phyloP scores from a whole-genome alignment of 1,140 invertebrate species.

The Phymorhynchus buccinoides region DNA sequence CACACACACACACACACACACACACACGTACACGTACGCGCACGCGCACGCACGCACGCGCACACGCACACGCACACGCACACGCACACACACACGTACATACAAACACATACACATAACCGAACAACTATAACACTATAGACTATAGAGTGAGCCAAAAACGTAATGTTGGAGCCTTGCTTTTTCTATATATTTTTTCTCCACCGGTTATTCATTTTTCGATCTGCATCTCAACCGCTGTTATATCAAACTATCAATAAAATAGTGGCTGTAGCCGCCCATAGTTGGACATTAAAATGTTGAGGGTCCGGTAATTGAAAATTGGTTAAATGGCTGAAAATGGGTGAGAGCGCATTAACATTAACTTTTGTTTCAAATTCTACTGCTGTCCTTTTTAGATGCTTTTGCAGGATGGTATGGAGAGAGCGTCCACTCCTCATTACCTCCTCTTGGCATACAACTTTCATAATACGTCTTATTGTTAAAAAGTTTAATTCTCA shows the following conservation, averaged over 20 bases:
- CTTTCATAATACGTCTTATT: too few species aligned
- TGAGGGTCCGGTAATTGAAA: too few species aligned
- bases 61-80: not conserved
- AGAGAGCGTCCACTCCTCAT: too few species aligned
- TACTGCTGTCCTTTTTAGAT: too few species aligned
- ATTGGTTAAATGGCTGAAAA: too few species aligned
- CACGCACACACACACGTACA: not conserved
- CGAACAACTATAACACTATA: not conserved
- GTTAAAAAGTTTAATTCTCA: too few species aligned
- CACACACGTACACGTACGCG: not conserved
- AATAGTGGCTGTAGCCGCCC: not conserved
- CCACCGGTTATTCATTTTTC: not conserved
- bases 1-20: constrained; percentile 21
- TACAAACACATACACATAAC: not conserved
- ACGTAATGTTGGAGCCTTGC: not conserved
- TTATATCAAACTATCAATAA: not conserved
- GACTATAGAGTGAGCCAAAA: too few species aligned
- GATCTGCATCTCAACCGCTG: not conserved
- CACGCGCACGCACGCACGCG: constrained; percentile 1
- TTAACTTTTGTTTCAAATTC: too few species aligned
- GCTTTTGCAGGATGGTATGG: too few species aligned
- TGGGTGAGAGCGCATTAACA: too few species aligned
- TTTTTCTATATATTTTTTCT: not conserved
- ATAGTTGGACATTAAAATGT: too few species aligned
- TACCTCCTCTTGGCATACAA: too few species aligned